Percentiles rank a stretch among this genome's conserved stretches.
These are phyloP conservation scores for Drosophila gunungcola DNA, from an alignment of 1,140 invertebrate genomes.

Conservation along the genomic window DNA sequence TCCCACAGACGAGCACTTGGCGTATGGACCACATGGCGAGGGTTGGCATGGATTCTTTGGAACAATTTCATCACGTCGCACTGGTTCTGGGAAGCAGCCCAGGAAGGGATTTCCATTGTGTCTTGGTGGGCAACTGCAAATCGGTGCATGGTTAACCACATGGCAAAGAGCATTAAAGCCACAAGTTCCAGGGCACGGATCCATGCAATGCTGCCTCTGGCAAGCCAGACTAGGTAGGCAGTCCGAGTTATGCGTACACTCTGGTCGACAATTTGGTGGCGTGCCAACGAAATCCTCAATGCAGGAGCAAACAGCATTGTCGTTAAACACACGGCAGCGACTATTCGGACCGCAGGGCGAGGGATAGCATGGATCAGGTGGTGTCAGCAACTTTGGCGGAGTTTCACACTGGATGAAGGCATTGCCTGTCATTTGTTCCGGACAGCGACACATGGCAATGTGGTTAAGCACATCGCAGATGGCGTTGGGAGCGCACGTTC, in stretches of 20 bases:
- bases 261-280: slow-evolving; percentile 92
- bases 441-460: slow-evolving; percentile 88
- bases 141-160: slow-evolving; percentile 92
- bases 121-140: slow-evolving; percentile 91
- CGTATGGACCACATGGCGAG: slow-evolving; percentile 91
- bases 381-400: slow-evolving; percentile 65
- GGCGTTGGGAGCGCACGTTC: slow-evolving; percentile 89
- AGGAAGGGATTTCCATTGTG: slow-evolving; percentile 93
- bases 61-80: slow-evolving; percentile 48
- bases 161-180: slow-evolving; percentile 91
- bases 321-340: slow-evolving; percentile 85
- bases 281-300: slow-evolving; percentile 87
- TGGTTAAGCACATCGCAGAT: slow-evolving; percentile 89
- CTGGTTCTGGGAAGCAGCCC: slow-evolving; percentile 86
- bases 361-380: slow-evolving; percentile 86
- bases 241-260: slow-evolving; percentile 93
- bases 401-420: slow-evolving; percentile 76
- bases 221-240: slow-evolving; percentile 92
- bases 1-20: slow-evolving; percentile 88
- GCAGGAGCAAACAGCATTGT: slow-evolving; percentile 88
- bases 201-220: slow-evolving; percentile 89
- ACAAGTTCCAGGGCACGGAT: slow-evolving; percentile 90
- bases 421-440: slow-evolving; percentile 85
- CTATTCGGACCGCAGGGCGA: slow-evolving; percentile 87
- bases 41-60: slow-evolving; percentile 87